Conservation (phyloP, 2,797 vertebrate species). For the Vireo griseus region DNA sequence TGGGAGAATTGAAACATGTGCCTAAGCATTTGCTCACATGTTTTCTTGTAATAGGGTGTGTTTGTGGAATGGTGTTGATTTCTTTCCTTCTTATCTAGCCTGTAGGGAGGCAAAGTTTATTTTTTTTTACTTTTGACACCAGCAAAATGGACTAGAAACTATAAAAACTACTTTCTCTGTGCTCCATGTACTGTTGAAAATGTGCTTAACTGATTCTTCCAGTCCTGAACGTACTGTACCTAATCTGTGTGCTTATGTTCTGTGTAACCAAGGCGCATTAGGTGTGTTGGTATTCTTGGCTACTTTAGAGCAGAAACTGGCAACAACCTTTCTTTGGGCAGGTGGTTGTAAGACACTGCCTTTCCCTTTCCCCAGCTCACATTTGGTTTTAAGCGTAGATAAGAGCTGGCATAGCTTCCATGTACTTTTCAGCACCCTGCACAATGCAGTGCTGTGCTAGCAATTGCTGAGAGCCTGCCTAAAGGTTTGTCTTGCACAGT, state of each 20-base stretch:
- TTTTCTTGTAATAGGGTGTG: neutral
- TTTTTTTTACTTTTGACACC: neutral
- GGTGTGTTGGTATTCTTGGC: neutral
- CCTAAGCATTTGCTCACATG: neutral
- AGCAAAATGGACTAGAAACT: neutral
- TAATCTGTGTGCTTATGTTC: neutral
- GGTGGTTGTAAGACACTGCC: neutral
- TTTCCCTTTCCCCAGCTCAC: rapidly evolving
- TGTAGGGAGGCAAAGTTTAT: neutral
- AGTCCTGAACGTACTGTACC: neutral
- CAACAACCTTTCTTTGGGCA: neutral
- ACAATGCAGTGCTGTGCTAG: neutral
- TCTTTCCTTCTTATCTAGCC: neutral
- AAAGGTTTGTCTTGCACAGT: neutral
- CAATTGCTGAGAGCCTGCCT: neutral
- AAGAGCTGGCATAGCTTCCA: neutral
- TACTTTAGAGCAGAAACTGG: neutral
- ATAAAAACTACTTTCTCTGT: neutral
- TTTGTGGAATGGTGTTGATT: neutral
- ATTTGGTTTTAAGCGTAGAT: neutral
- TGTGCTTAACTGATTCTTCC: neutral
- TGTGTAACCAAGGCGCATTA: neutral
- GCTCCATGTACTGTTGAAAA: neutral
- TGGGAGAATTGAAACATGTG: neutral
- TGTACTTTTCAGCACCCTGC: neutral